Base-by-base conservation (phyloP, 2,888 invertebrate species). In the Deilephila elpenor region DNA sequence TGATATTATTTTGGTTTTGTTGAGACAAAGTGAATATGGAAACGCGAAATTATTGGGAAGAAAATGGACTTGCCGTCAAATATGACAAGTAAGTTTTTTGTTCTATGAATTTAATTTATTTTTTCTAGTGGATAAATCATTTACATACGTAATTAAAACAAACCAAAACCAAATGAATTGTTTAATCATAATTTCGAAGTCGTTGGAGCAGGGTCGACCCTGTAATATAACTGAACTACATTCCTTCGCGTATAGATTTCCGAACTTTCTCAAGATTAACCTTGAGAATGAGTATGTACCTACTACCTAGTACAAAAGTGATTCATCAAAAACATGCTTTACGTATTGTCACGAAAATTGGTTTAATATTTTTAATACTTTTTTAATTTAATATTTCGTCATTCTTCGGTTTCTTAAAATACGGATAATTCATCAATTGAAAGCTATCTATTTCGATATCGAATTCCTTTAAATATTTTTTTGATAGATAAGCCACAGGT, bases 1-100 rank as follows among this genome's bases (percentile, higher is more conserved):
- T 87, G 87, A 82, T 85, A 75, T 82, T 80, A 75, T 75, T 78
- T 80, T 83, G 78, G 84, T 82, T 79, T 85, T 86, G 76, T 87
- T 86, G 87, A 83, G 76, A 83, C 75, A 80, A 86, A 86, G 84
- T 89, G 79, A 92, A 88, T 86, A 94, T 94, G 94, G 94, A 94
- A 88, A 89, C 90, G 74, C 88, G 90, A 75, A 84, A 91, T 81
- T 94, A 91, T 84, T 94, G 94, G 94, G 92, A 93, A 78, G 94
- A 93, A 79, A 93, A 90, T 83, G 92, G 93, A 75, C 91, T 89
- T 82, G 75, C 88, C 83, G 89, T 89, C 74, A 94, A 94, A 83
- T 93, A 91, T 88, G 93, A 93, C 82, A 93, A 90, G 94, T 94
- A 84, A 90, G 92, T 89, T 34, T 44, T 14, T 44, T 44, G 44